Percentiles rank a stretch among this genome's conserved stretches.
Conservation (phyloP, 2,113 vertebrate species). For the Macaca mulatta region DNA sequence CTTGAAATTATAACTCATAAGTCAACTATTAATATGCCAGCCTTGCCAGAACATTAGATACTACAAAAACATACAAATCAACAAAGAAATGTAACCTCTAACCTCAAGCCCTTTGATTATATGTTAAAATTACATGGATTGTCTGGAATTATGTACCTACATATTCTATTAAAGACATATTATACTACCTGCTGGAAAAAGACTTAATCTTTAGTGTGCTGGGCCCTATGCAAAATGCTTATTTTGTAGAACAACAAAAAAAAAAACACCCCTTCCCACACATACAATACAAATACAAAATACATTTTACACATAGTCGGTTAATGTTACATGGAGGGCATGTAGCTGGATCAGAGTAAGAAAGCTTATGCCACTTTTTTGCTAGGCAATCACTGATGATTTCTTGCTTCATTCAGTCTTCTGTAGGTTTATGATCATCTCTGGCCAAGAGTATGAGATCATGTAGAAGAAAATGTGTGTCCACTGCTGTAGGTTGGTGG, state of each 20-base stretch:
- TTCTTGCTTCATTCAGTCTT: not conserved
- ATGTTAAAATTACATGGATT: not conserved
- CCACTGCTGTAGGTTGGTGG: not conserved
- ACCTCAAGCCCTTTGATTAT: not conserved
- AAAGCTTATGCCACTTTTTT: not conserved
- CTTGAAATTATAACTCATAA: not conserved
- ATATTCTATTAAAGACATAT: not conserved
- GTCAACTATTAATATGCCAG: not conserved
- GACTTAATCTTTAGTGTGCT: not conserved
- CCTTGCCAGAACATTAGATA: not conserved
- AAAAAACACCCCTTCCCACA: not conserved
- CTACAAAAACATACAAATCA: not conserved
- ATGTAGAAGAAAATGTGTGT: not conserved
- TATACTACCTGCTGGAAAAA: not conserved
- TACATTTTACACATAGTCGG: not conserved
- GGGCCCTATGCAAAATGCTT: not conserved
- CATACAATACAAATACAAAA: not conserved
- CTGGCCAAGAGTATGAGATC: not conserved
- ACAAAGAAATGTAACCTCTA: not conserved
- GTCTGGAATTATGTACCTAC: not conserved
- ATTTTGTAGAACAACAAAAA: not conserved
- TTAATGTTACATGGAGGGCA: not conserved
- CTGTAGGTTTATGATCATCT: not conserved
- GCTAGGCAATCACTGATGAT: not conserved
- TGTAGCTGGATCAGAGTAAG: not conserved